Evolutionary conservation across 2,797 vertebrate genomes (phyloP).

Genomic region (Hyperoplus immaculatus): DNA sequence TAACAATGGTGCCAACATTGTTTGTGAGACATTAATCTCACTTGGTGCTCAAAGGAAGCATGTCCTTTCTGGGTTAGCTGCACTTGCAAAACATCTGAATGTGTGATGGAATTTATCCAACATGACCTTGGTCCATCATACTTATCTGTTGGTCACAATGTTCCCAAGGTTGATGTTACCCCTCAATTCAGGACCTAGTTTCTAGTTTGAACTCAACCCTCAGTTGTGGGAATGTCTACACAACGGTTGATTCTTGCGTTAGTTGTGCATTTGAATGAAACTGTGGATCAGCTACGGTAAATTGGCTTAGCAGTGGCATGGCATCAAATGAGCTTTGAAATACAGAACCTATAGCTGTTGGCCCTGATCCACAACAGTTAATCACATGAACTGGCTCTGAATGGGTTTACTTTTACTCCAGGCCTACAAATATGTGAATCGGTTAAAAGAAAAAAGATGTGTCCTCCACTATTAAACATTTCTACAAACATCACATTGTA

Average conservation of each 20-base stretch:
- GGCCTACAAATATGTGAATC: neutral
- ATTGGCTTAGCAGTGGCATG: conserved; percentile 27
- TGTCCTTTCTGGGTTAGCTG: neutral
- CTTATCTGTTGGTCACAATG: neutral
- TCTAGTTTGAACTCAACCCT: no score
- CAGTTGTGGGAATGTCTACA: neutral
- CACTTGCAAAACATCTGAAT: neutral
- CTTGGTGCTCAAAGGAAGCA: neutral
- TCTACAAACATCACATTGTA: neutral
- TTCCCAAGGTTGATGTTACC: neutral
- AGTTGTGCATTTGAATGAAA: conserved; percentile 19
- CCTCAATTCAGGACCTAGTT: neutral
- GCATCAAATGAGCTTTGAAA: conserved; percentile 37
- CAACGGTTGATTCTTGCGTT: conserved; percentile 24
- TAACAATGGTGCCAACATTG: neutral
- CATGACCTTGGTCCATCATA: neutral
- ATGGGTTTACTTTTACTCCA: neutral
- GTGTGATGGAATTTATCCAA: neutral
- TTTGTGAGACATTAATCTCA: neutral
- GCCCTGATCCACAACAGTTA: conserved; percentile 22
- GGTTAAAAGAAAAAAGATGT: neutral
- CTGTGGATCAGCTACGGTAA: conserved; percentile 22
- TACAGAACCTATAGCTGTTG: conserved; percentile 22
- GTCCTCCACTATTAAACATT: neutral
- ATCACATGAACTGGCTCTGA: conserved; percentile 7